These are phyloP conservation scores for Monopterus albus DNA, from an alignment of 2,113 vertebrate species.

Conservation along the genomic window DNA sequence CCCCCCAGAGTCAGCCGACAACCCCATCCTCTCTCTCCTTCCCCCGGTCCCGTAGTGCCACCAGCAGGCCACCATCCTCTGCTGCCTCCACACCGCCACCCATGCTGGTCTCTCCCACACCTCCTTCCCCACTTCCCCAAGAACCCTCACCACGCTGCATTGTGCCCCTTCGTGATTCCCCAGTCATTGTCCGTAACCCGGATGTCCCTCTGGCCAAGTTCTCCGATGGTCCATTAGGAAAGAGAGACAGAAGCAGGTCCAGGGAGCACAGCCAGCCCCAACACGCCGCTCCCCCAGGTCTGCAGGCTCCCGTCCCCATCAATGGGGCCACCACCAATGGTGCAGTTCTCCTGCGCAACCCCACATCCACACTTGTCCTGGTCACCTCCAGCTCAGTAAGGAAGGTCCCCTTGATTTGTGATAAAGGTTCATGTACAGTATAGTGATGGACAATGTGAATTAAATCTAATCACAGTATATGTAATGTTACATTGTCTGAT, in stretches of 20 bases:
- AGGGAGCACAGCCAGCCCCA: constrained; percentile 77
- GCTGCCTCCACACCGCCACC: constrained; percentile 84
- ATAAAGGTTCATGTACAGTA: too few relatives aligned
- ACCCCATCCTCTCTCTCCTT: constrained; percentile 78
- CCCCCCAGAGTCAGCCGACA: constrained; percentile 85
- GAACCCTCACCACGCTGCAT: constrained; percentile 89
- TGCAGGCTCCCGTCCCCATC: constrained; percentile 91
- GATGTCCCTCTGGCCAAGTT: constrained; percentile 92
- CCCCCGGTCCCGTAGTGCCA: constrained; percentile 79
- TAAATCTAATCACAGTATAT: too few relatives aligned
- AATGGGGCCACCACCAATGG: constrained; percentile 85
- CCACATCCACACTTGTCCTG: constrained; percentile 78
- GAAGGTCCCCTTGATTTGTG: not conserved
- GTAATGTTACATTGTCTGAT: too few relatives aligned
- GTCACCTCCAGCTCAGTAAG: constrained; percentile 80
- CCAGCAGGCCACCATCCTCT: constrained; percentile 82
- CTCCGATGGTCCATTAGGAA: constrained; percentile 82
- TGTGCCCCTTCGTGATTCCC: constrained; percentile 89
- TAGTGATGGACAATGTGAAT: too few relatives aligned
- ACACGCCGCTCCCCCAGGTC: constrained; percentile 72
- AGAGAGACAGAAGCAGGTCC: constrained; percentile 69
- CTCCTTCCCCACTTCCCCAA: constrained; percentile 85
- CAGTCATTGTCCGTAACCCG: constrained; percentile 92
- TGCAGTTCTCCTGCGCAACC: constrained; percentile 77
- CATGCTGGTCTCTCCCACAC: constrained; percentile 86